Percentiles rank a stretch among this genome's conserved stretches.
phyloP scores from a whole-genome alignment of 2,113 vertebrate genomes.

The Pseudolaguvia tuberculata region DNA sequence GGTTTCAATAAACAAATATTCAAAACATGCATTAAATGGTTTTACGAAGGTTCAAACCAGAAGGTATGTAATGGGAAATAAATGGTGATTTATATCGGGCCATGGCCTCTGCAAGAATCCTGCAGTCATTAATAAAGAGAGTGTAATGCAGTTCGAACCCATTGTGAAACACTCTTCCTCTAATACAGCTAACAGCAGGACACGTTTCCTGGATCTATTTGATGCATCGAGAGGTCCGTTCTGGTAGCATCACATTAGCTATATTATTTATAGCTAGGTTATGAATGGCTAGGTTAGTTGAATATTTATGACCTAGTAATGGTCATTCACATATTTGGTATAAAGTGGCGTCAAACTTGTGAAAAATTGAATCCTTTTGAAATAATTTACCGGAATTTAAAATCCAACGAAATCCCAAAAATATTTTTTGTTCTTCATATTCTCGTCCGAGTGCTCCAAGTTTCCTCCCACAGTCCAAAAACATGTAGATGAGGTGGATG shows the following conservation, averaged over 20 bases:
- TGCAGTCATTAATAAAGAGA: slow-evolving; percentile 44
- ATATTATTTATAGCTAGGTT: slow-evolving; percentile 27
- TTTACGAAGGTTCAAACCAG: not conserved
- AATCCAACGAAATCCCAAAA: too few relatives aligned
- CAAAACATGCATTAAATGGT: not conserved
- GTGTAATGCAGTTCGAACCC: slow-evolving; percentile 30
- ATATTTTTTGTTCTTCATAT: too few relatives aligned
- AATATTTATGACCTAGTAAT: slow-evolving; percentile 22
- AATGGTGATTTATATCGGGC: slow-evolving; percentile 30
- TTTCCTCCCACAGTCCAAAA: too few relatives aligned
- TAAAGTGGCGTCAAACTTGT: not conserved
- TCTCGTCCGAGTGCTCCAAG: too few relatives aligned
- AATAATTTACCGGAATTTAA: too few relatives aligned
- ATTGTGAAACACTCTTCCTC: slow-evolving; percentile 35
- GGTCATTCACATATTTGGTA: not conserved
- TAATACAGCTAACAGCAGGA: slow-evolving; percentile 39
- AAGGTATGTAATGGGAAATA: slow-evolving; percentile 10
- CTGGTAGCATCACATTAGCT: slow-evolving; percentile 29
- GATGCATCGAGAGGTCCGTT: slow-evolving; percentile 6
- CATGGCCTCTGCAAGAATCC: slow-evolving; percentile 25
- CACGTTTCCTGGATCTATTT: slow-evolving; percentile 18
- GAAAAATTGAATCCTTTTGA: too few relatives aligned
- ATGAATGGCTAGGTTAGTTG: slow-evolving; percentile 25
- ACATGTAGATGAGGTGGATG: too few relatives aligned
- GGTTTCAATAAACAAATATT: not conserved